Conservation (phyloP, 2,888 invertebrate species). For the Geotrupes spiniger region DNA sequence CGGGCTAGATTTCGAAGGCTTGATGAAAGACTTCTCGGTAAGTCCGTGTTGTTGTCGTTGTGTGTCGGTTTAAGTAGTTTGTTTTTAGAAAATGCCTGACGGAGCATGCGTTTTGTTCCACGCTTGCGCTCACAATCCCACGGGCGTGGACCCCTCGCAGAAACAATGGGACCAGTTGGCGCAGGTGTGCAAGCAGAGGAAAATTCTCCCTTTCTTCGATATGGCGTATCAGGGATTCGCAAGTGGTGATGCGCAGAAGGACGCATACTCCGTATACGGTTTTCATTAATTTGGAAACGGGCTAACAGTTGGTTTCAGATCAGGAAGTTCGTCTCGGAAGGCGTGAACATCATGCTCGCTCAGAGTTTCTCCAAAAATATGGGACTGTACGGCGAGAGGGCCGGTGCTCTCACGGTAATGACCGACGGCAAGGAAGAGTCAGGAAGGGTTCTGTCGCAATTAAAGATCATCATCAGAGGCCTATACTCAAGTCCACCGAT, state of each 20-base stretch:
- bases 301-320: conserved; percentile 45
- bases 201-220: conserved; percentile 91
- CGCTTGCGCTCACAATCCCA: conserved; percentile 98
- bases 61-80: background rate
- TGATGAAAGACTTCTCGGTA: conserved; percentile 82
- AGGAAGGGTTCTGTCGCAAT: conserved; percentile 81
- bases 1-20: conserved; percentile 89
- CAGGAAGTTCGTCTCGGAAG: conserved; percentile 80
- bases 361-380: conserved; percentile 99
- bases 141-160: conserved; percentile 85
- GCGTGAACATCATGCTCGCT: conserved; percentile 80
- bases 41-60: conserved; percentile 51
- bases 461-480: conserved; percentile 92
- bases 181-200: conserved; percentile 71
- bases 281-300: background rate
- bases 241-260: conserved; percentile 79
- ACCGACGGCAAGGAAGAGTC: conserved; percentile 76
- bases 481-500: conserved; percentile 98
- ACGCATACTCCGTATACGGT: conserved; percentile 80
- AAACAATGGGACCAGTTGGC: conserved; percentile 91
- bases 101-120: conserved; percentile 87
- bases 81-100: conserved; percentile 83
- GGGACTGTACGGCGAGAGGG: conserved; percentile 88
- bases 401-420: conserved; percentile 84
- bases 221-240: conserved; percentile 99